Percentiles rank a stretch among this genome's conserved stretches.
phyloP scores from a whole-genome alignment of 2,113 vertebrate species.

The Thalassarche chlororhynchos region DNA sequence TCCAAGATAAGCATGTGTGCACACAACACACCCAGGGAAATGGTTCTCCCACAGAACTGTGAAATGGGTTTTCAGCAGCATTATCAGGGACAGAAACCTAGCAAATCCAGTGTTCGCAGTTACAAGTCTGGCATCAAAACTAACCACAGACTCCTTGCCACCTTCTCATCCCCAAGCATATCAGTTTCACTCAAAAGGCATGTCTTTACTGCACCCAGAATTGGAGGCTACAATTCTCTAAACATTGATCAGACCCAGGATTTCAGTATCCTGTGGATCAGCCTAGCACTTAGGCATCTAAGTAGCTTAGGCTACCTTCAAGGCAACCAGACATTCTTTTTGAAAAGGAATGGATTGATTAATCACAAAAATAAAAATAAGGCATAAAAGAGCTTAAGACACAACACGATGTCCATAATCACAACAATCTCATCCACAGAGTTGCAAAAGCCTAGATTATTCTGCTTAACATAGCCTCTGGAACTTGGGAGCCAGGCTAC shows the following conservation, averaged over 20 bases:
- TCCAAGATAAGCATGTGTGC: slow-evolving; percentile 5
- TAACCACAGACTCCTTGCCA: background rate
- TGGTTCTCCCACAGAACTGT: background rate
- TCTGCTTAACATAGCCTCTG: background rate
- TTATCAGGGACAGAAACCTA: background rate
- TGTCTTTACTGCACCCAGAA: background rate
- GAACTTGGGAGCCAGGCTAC: background rate
- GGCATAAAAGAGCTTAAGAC: background rate
- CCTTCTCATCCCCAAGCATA: background rate
- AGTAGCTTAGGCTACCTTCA: background rate
- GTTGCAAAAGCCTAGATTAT: background rate
- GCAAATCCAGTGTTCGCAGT: background rate
- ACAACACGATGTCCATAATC: background rate
- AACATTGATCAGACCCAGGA: background rate
- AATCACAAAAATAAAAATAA: background rate
- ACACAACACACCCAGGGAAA: background rate
- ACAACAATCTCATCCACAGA: background rate
- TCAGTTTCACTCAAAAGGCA: background rate
- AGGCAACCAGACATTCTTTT: background rate
- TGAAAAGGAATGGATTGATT: background rate
- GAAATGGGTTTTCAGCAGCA: background rate
- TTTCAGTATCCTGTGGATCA: background rate
- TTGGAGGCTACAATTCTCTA: background rate
- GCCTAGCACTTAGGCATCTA: background rate
- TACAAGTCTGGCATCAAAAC: background rate